Conservation (phyloP, 2,888 invertebrate species). For the Ceraclea dissimilis region DNA sequence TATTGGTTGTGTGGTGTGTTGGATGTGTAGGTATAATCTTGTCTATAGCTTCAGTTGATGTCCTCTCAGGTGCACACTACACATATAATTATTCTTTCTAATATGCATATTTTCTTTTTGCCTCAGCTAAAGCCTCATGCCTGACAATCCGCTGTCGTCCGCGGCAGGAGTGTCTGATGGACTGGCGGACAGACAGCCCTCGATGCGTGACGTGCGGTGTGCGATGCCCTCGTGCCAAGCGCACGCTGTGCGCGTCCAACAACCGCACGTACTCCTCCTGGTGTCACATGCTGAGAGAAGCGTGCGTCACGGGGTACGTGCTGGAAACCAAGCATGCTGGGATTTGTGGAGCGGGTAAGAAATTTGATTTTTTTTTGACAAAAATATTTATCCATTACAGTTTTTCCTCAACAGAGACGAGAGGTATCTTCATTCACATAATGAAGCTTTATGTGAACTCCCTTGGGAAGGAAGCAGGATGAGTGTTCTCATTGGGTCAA, state of each 20-base stretch:
- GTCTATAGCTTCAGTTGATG: no score
- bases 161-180: slow-evolving; percentile 61
- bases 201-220: slow-evolving; percentile 65
- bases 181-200: slow-evolving; percentile 55
- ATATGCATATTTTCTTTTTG: slow-evolving; percentile 19
- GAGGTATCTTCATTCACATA: no score
- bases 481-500: background rate
- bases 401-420: no score
- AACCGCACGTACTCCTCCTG: slow-evolving; percentile 67
- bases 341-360: slow-evolving; percentile 38
- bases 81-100: no score
- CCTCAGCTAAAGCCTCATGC: slow-evolving; percentile 60
- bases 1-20: no score
- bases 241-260: slow-evolving; percentile 59
- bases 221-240: slow-evolving; percentile 44
- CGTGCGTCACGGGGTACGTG: slow-evolving; percentile 65
- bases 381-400: no score
- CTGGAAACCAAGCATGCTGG: slow-evolving; percentile 64
- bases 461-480: no score
- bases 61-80: no score
- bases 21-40: no score
- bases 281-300: slow-evolving; percentile 71
- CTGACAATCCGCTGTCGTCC: slow-evolving; percentile 57
- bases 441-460: no score
- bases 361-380: background rate